Percentiles rank a stretch among this genome's conserved stretches.
phyloP scores from a whole-genome alignment of 2,113 vertebrate genomes.

The Fulica atra region DNA sequence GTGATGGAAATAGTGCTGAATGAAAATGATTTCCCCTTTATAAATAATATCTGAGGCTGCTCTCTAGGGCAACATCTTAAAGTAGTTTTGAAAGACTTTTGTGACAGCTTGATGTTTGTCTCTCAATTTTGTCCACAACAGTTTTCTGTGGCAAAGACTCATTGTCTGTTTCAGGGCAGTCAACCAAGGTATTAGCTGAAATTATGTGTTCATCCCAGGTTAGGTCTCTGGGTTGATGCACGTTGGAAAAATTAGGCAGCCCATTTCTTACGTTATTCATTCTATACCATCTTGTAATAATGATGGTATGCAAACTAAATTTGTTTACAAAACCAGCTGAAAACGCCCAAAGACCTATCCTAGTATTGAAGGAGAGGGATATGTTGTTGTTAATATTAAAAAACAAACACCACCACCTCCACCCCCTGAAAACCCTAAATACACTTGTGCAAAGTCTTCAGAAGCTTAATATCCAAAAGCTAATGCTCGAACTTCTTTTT shows the following conservation, averaged over 20 bases:
- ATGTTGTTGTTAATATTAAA: background rate
- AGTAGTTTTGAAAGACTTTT: constrained; percentile 41
- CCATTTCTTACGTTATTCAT: constrained; percentile 37
- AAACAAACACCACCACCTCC: background rate
- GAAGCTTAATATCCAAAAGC: constrained; percentile 60
- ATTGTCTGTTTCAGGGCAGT: constrained; percentile 49
- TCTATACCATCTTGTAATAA: constrained; percentile 1
- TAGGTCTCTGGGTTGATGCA: constrained; percentile 27
- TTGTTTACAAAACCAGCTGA: constrained; percentile 2
- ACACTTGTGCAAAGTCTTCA: constrained; percentile 49
- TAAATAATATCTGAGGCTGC: background rate
- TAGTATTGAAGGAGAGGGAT: constrained; percentile 24
- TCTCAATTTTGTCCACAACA: constrained; percentile 21
- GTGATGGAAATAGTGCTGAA: background rate
- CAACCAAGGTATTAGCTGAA: constrained; percentile 61
- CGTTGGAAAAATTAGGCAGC: constrained; percentile 31
- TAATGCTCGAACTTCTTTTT: constrained; percentile 43
- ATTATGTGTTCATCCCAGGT: constrained; percentile 34
- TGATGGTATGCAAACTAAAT: background rate
- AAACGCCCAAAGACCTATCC: constrained; percentile 14
- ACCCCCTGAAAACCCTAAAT: background rate
- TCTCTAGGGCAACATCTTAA: background rate
- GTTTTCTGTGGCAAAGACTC: constrained; percentile 61
- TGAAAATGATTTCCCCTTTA: background rate
- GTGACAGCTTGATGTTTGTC: constrained; percentile 51